These are phyloP conservation scores for Megalops cyprinoides DNA, from an alignment of 2,797 vertebrate species.

Conservation along the genomic window DNA sequence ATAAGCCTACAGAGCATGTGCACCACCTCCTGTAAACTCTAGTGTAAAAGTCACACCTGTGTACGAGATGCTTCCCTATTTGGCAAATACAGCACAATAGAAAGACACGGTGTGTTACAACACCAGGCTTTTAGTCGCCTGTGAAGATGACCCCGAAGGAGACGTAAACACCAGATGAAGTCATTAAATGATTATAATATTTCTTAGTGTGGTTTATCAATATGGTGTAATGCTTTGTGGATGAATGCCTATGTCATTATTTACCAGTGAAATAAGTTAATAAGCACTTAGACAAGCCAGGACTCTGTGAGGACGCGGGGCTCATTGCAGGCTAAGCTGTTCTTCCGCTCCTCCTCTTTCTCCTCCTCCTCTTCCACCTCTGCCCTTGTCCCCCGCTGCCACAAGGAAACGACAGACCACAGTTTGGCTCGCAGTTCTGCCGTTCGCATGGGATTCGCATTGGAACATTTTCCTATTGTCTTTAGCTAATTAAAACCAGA, in stretches of 20 bases:
- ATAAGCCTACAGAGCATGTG: no score
- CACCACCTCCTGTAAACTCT: no score
- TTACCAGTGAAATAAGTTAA: no score
- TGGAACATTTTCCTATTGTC: not conserved
- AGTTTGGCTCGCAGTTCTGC: slow-evolving; percentile 62
- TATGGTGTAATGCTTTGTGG: no score
- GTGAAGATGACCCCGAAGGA: no score
- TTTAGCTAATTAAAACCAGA: not conserved
- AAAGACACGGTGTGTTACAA: no score
- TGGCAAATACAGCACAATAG: no score
- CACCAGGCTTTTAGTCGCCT: not conserved
- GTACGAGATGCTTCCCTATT: no score
- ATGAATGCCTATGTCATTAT: no score
- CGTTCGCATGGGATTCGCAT: not conserved
- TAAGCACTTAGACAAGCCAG: not conserved
- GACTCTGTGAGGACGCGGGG: not conserved
- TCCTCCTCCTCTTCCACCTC: slow-evolving; percentile 31
- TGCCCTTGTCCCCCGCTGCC: slow-evolving; percentile 39
- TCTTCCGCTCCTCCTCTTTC: no score
- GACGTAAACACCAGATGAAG: not conserved
- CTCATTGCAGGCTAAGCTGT: no score
- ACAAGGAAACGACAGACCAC: slow-evolving; percentile 34
- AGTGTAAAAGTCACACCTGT: no score
- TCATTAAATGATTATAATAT: not conserved
- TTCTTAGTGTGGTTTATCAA: not conserved